Evolutionary conservation across 2,113 vertebrate genomes (phyloP).

Genomic region (Cathartes aura): DNA sequence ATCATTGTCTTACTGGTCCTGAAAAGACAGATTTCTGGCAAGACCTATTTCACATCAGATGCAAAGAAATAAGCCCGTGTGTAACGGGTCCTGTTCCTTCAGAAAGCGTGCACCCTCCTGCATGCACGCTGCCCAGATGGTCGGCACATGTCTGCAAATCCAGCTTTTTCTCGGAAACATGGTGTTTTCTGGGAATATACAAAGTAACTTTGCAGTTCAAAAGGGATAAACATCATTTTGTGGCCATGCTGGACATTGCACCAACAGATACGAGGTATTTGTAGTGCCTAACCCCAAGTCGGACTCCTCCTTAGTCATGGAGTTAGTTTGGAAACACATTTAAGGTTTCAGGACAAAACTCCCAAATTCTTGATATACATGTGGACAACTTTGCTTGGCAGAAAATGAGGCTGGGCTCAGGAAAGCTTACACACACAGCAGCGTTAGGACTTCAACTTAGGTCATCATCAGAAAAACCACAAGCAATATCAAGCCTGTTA

Average conservation of each 20-base stretch:
- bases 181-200: neutral
- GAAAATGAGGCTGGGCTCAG: neutral
- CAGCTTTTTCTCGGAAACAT: neutral
- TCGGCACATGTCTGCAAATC: neutral
- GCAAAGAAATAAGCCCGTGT: fast-evolving
- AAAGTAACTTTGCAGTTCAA: neutral
- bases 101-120: neutral
- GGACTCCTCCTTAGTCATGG: neutral
- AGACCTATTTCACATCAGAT: neutral
- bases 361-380: fast-evolving
- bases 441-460: neutral
- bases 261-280: fast-evolving
- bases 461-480: neutral
- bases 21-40: neutral
- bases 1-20: neutral
- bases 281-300: too few relatives aligned
- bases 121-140: fast-evolving
- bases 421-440: neutral
- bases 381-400: fast-evolving
- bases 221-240: neutral
- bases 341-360: neutral
- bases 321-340: neutral
- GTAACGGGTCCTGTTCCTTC: neutral
- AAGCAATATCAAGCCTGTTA: neutral
- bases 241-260: neutral